Evolutionary conservation across 92 coral and sea anemone genomes (phyloP).

Genomic region (Zoanthus sansibaricus): DNA sequence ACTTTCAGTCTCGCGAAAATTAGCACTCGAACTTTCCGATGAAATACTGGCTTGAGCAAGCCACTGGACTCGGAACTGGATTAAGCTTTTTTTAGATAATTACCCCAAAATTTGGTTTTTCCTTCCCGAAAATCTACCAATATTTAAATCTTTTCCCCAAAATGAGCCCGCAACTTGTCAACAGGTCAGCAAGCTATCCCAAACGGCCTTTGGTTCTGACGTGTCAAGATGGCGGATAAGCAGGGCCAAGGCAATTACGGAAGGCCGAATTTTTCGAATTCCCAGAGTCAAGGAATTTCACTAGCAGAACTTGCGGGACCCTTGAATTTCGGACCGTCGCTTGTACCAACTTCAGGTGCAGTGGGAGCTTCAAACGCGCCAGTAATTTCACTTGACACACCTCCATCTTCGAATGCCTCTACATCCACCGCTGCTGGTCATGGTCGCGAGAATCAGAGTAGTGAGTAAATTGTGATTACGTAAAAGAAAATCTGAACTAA

Average conservation of each 20-base stretch:
- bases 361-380: slow-evolving; percentile 45
- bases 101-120: no score
- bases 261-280: slow-evolving; percentile 63
- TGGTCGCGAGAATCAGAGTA: slow-evolving; percentile 8
- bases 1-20: no score
- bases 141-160: no score
- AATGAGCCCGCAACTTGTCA: slow-evolving; percentile 38
- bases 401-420: slow-evolving; percentile 24
- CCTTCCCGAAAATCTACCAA: no score
- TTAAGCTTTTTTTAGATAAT: no score
- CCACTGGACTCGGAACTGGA: no score
- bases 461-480: not conserved
- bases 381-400: not conserved
- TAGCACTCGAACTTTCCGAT: no score
- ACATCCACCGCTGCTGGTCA: not conserved
- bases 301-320: slow-evolving; percentile 77
- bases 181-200: slow-evolving; percentile 38
- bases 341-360: slow-evolving; percentile 75
- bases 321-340: slow-evolving; percentile 87
- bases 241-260: slow-evolving; percentile 57
- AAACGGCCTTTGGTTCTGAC: slow-evolving; percentile 67
- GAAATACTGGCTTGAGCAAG: no score
- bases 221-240: slow-evolving; percentile 99
- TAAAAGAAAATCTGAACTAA: not conserved
- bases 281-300: slow-evolving; percentile 76